phyloP scores from a whole-genome alignment of 2,888 invertebrate species.

The Gymnosoma rotundatum region DNA sequence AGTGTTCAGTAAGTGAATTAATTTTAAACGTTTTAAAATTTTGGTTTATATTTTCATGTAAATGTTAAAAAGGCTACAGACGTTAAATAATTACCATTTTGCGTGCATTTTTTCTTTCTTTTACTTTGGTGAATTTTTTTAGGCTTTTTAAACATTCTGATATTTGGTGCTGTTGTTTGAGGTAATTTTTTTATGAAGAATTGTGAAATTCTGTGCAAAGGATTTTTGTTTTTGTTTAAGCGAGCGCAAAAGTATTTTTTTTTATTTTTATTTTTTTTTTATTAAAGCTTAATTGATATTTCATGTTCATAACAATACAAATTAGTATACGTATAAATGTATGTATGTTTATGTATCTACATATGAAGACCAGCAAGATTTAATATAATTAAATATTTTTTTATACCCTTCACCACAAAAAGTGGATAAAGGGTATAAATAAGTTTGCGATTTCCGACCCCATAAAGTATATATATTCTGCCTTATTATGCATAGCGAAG shows the following conservation, averaged over 20 bases:
- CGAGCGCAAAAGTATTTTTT: not conserved
- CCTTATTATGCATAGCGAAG: no score
- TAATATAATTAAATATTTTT: no score
- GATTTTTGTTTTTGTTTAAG: no score
- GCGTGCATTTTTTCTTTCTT: slow-evolving; percentile 39
- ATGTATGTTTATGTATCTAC: no score
- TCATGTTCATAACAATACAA: slow-evolving; percentile 7
- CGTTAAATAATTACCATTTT: slow-evolving; percentile 54
- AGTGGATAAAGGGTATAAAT: no score
- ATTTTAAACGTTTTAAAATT: slow-evolving; percentile 17
- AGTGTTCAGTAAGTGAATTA: slow-evolving; percentile 21
- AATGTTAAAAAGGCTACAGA: slow-evolving; percentile 14
- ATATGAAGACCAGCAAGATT: no score
- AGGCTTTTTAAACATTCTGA: slow-evolving; percentile 6
- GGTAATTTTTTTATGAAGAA: slow-evolving; percentile 15
- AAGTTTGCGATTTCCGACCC: no score
- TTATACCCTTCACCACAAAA: no score
- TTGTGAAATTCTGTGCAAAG: no score
- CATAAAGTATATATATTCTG: no score
- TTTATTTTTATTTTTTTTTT: slow-evolving; percentile 29
- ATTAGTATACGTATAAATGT: no score
- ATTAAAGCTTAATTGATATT: slow-evolving; percentile 59
- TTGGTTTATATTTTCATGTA: not conserved
- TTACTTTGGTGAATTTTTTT: slow-evolving; percentile 7
- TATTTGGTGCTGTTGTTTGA: slow-evolving; percentile 5